Conservation (phyloP, 2,113 vertebrate genomes). For the Notarius quadriscutis region DNA sequence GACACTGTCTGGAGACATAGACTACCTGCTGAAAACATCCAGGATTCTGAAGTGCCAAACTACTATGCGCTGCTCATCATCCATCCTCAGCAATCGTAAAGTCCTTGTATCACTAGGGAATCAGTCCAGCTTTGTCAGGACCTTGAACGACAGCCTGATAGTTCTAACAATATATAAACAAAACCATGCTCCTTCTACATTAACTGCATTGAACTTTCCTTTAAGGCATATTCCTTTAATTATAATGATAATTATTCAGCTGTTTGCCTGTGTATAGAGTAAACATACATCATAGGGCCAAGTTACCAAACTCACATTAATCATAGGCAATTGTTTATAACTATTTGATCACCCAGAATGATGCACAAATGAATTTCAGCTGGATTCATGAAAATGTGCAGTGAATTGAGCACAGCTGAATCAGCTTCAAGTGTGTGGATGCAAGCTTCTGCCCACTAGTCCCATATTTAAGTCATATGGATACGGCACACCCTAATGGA, state of each 20-base stretch:
- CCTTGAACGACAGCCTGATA: neutral
- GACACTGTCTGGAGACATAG: no score
- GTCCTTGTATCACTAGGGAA: no score
- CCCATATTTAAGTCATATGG: neutral
- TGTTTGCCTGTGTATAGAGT: neutral
- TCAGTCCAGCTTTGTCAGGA: no score
- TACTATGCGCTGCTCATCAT: no score
- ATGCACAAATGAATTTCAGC: neutral
- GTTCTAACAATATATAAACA: neutral
- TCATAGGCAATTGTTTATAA: no score
- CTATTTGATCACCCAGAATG: neutral
- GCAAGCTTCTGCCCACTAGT: neutral
- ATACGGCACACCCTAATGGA: no score
- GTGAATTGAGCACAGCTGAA: neutral
- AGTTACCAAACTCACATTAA: no score
- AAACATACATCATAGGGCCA: neutral
- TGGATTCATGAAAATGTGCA: neutral
- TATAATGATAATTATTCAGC: slow-evolving; percentile 1
- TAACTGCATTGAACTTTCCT: neutral
- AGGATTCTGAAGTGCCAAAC: no score
- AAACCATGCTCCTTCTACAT: neutral
- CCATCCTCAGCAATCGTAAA: no score
- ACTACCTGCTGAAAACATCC: no score
- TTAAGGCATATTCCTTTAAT: slow-evolving; percentile 8
- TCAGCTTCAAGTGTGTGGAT: neutral